Percentiles rank a stretch among this genome's conserved stretches.
Conservation (phyloP, 2,113 vertebrate species). For the Podilymbus podiceps region DNA sequence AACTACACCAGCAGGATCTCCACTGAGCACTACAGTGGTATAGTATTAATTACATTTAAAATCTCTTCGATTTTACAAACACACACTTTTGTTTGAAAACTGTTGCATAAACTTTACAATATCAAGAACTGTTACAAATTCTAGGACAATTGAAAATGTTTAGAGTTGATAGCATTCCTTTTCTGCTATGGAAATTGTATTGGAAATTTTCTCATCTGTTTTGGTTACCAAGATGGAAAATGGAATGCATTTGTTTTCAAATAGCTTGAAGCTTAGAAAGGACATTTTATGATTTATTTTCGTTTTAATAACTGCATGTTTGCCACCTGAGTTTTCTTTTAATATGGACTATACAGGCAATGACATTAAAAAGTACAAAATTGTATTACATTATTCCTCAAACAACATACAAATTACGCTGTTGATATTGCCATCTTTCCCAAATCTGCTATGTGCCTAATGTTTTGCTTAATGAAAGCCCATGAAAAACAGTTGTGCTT, state of each 20-base stretch:
- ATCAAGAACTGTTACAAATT: not conserved
- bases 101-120: not conserved
- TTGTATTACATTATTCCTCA: not conserved
- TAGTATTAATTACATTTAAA: conserved; percentile 30
- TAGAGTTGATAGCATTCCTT: not conserved
- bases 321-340: not conserved
- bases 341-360: not conserved
- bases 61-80: not conserved
- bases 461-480: not conserved
- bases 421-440: not conserved
- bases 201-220: not conserved
- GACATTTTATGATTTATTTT: not conserved
- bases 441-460: not conserved
- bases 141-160: not conserved
- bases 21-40: conserved; percentile 85
- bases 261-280: not conserved
- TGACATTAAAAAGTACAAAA: not conserved
- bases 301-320: not conserved
- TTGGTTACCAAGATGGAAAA: not conserved
- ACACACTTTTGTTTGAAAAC: not conserved
- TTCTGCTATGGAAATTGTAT: not conserved
- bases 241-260: not conserved
- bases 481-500: not conserved
- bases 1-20: conserved; percentile 88
- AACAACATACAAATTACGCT: not conserved